These are phyloP conservation scores for Lasiommata megera DNA, from an alignment of 2,888 invertebrate species.

Conservation along the genomic window DNA sequence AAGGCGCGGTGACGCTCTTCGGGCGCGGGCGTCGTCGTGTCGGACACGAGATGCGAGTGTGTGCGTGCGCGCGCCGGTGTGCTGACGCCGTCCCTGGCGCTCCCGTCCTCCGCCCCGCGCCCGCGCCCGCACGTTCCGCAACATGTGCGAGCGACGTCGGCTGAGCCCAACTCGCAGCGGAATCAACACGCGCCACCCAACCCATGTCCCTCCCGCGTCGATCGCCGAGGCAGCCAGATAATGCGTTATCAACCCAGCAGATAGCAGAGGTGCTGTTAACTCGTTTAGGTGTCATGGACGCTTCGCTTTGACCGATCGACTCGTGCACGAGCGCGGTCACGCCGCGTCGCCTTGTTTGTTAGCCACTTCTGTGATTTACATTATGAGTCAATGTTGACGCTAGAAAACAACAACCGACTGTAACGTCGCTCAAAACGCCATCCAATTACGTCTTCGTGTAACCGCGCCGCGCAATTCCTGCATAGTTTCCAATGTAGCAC, in stretches of 20 bases:
- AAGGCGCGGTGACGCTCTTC: constrained; percentile 75
- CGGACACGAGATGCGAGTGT: constrained; percentile 52
- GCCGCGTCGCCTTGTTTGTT: constrained; percentile 56
- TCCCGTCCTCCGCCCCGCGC: constrained; percentile 44
- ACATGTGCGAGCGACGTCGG: constrained; percentile 64
- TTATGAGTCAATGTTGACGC: constrained; percentile 54
- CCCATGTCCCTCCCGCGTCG: constrained; percentile 51
- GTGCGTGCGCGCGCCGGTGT: constrained; percentile 66
- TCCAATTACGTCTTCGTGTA: constrained; percentile 14
- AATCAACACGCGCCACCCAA: constrained; percentile 47
- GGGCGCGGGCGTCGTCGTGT: constrained; percentile 68
- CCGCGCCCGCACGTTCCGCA: constrained; percentile 68
- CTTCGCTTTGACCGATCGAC: constrained; percentile 51
- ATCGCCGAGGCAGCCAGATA: constrained; percentile 63
- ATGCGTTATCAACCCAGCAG: constrained; percentile 74
- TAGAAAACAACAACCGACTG: constrained; percentile 40
- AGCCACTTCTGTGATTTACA: constrained; percentile 52
- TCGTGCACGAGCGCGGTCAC: constrained; percentile 57
- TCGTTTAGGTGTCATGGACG: constrained; percentile 78
- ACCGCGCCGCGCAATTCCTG: constrained; percentile 7
- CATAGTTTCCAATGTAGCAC: background rate
- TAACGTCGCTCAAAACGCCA: constrained; percentile 10
- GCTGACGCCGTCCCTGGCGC: constrained; percentile 63
- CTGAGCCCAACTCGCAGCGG: constrained; percentile 45
- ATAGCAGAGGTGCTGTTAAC: constrained; percentile 77